Evolutionary conservation across 2,888 invertebrate species (phyloP), one percentile per base, ranked within the genome.

Genomic region (Sycophila texana): DNA sequence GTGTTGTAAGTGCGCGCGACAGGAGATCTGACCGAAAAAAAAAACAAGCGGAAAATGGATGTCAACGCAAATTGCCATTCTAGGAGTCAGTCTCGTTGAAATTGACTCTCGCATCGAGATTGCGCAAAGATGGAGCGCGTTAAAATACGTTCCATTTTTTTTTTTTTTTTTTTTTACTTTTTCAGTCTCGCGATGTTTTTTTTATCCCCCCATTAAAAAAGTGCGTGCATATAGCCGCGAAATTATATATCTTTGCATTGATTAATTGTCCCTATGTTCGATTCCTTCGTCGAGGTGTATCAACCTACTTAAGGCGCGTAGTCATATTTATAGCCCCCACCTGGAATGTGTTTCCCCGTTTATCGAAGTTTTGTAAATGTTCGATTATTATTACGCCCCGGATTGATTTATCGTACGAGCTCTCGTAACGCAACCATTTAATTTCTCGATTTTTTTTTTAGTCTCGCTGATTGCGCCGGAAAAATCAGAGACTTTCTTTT

Each of bases 221-320:
- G 26, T 26, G 26, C 1, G 12, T 1, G 47, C 30, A 26, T 16
- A 30, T 10, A 18, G n/a, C 18, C 16, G 61, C 61, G 10, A 71
- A 70, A 71, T 77, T 71, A 77, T 20, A 71, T 47, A 58, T 47
- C 39, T 7, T 22, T n/a, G 49, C 47, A 0, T 65, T 71, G 65
- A 71, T 77, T 58, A 58, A 77, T 77, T 72, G 71, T 72, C 26
- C 66, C 58, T 57, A 39, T 39, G 51, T 22, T 58, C 49, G 20
- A 7, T 51, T 5, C 13, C 16, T 14, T 7, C 39, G 26, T 12
- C 47, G 39, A 39, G 47, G 55, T 67, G 26, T 26, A 26, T 74
- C 58, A 58, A 14, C 26, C 74, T 68, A 75, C 53, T 58, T 58
- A 51, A 30, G 53, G 26, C 26, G 26, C 1, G 26, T 3, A 26